phyloP scores from a whole-genome alignment of 2,113 vertebrate genomes.

The Alexandromys fortis region DNA sequence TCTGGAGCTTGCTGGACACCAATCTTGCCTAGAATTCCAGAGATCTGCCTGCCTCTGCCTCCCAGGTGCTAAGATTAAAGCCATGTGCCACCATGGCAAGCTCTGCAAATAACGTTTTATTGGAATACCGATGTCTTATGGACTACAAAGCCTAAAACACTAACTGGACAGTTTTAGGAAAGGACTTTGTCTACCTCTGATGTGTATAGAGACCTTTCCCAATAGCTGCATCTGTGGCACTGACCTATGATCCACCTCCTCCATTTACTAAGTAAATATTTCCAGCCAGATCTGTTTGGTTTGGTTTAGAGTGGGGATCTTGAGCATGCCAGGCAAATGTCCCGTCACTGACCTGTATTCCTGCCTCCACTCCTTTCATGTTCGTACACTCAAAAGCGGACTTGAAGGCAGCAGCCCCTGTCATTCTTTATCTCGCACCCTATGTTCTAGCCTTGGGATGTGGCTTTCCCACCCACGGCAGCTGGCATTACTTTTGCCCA shows the following conservation, averaged over 20 bases:
- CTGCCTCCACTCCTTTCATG: neutral
- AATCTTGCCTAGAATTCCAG: neutral
- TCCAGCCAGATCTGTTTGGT: neutral
- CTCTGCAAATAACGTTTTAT: slow-evolving; percentile 39
- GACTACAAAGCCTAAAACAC: slow-evolving; percentile 17
- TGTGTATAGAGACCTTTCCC: neutral
- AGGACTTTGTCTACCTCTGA: neutral
- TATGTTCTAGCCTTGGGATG: neutral
- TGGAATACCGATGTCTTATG: neutral
- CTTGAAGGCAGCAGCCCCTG: neutral
- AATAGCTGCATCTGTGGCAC: neutral
- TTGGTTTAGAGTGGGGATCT: neutral
- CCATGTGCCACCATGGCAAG: neutral
- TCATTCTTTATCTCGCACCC: neutral
- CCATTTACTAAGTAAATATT: neutral
- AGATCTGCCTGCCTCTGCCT: neutral
- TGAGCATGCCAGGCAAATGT: neutral
- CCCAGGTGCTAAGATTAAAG: neutral
- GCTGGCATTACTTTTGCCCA: slow-evolving; percentile 27
- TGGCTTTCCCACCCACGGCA: neutral
- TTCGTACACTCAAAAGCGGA: neutral
- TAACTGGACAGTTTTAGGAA: slow-evolving; percentile 24
- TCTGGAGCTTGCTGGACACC: neutral
- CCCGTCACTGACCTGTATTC: neutral
- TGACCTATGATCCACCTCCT: neutral